Base-by-base conservation (phyloP, 2,113 vertebrate genomes). In the Halcyon senegalensis region DNA sequence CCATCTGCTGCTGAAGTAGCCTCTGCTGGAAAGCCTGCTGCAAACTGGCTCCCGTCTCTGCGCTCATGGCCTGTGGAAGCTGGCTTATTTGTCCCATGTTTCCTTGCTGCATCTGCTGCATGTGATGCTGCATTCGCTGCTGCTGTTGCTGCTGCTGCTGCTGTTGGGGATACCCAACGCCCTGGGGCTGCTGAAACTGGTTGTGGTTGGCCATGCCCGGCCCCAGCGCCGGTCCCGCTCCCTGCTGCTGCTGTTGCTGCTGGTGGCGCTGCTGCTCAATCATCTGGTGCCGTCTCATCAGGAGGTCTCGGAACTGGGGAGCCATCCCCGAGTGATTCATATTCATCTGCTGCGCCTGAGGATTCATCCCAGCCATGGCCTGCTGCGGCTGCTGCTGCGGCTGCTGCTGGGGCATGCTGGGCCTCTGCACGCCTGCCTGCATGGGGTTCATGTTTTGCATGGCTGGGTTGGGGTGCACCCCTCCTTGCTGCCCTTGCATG, bases 11-110 rank as follows among this genome's bases (percentile, higher is more conserved):
- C 87, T 99, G 99, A 30, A 98, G 98, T 69, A 99, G 93, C 89
- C 99, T 98, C 92, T 99, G 99, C 87, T 99, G 99, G 93, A 99
- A 97, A 56, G 98, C 99, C 96, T 99, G 99, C 93, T 99, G 99
- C 81, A 99, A 94, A 75, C 98, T 97, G 93, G 98, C 98, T 98
- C 98, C 98, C 67, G 99, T 91, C 89, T 98, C 98, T 20, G 98
- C 96, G 7, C 97, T 97, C 97, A 98, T 97, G 9, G 98, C 98
- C 94, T 98, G 98, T 2, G 98, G 98, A 50, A 98, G 97, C 91
- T 98, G 98, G 92, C 97, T 98, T 96, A 98, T 98, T 75, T 98
- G 98, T 97, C 98, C 98, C 97, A 98, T 98, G 86, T 81, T 98
- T 95, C 95, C 98, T 83, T 98, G 99, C 27, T 98, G 99, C 94